These are phyloP conservation scores for Lasioglossum malachurum DNA, from an alignment of 2,888 invertebrate species.

Conservation along the genomic window DNA sequence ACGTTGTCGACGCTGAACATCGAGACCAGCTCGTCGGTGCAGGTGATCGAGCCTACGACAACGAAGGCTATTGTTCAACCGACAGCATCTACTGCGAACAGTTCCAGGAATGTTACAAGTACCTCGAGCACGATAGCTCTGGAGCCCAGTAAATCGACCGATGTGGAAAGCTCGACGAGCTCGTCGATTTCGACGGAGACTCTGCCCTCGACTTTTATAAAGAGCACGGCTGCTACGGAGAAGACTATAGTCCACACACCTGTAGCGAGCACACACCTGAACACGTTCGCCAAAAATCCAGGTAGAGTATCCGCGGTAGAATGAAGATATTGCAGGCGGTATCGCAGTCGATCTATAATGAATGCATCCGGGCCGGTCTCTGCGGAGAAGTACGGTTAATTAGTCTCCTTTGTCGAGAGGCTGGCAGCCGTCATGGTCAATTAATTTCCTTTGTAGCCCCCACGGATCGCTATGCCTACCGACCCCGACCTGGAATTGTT, in stretches of 20 bases:
- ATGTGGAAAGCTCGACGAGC: constrained; percentile 58
- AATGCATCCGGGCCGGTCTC: constrained; percentile 24
- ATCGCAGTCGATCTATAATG: constrained; percentile 38
- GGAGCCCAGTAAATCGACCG: constrained; percentile 73
- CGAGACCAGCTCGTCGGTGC: constrained; percentile 81
- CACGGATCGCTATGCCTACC: constrained; percentile 87
- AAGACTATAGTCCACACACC: constrained; percentile 61
- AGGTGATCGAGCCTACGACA: constrained; percentile 79
- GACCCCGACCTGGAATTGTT: constrained; percentile 94
- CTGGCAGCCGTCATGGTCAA: constrained; percentile 33
- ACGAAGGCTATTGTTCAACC: constrained; percentile 69
- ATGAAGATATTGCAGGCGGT: constrained; percentile 16
- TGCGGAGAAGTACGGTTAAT: constrained; percentile 38
- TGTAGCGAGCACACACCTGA: constrained; percentile 58
- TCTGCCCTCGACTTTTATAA: constrained; percentile 79
- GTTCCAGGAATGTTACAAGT: background rate
- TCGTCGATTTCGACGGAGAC: constrained; percentile 81
- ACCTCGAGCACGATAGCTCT: constrained; percentile 59
- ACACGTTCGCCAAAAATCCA: constrained; percentile 75
- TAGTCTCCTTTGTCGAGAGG: constrained; percentile 52
- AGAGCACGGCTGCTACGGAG: constrained; percentile 50
- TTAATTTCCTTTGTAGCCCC: constrained; percentile 63
- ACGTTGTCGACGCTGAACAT: constrained; percentile 75
- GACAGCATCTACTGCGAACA: constrained; percentile 38
- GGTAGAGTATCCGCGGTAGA: constrained; percentile 54